phyloP scores from a whole-genome alignment of 2,797 vertebrate species.

The Alectoris magna region DNA sequence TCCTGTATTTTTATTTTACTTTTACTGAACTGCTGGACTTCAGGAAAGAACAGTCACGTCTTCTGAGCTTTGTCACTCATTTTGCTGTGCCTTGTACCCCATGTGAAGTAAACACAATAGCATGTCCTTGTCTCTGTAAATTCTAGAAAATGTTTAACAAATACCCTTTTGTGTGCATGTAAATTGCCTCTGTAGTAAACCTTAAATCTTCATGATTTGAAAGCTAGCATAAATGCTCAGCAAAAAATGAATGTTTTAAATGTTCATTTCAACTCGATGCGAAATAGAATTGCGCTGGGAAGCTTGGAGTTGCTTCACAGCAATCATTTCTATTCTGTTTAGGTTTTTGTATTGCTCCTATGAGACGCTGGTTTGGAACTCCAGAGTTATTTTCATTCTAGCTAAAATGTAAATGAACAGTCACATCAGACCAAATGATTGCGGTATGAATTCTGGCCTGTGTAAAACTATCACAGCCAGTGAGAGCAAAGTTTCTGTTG shows the following conservation, averaged over 20 bases:
- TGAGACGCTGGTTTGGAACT: conserved; percentile 1
- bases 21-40: neutral
- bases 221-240: neutral
- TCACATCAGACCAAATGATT: conserved; percentile 15
- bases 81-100: neutral
- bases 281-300: neutral
- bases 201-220: neutral
- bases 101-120: neutral
- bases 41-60: neutral
- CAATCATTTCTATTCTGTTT: neutral
- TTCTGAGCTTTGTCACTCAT: neutral
- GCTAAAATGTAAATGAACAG: conserved; percentile 40
- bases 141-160: neutral
- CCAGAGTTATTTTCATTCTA: conserved; percentile 31
- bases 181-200: neutral
- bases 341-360: neutral
- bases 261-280: neutral
- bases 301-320: neutral
- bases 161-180: neutral
- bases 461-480: neutral
- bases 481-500: neutral
- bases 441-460: neutral
- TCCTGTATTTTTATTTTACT: neutral
- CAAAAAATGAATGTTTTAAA: neutral
- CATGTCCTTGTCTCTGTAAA: neutral